Conservation (phyloP, 2,888 invertebrate genomes). For the Gonocerus acuteangulatus region DNA sequence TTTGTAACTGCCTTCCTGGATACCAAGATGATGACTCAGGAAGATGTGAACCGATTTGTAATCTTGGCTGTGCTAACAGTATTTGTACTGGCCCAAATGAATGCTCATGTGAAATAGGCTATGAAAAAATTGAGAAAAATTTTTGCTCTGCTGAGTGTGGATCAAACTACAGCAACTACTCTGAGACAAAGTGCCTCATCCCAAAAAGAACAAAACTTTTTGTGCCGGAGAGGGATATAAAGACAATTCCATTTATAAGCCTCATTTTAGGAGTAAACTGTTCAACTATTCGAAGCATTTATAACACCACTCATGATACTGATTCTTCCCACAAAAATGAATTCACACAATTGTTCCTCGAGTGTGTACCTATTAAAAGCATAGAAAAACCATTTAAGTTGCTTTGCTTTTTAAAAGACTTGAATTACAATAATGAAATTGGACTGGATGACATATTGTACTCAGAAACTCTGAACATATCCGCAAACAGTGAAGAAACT, state of each 20-base stretch:
- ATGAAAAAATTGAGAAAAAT: constrained; percentile 14
- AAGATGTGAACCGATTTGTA: constrained; percentile 24
- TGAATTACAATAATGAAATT: no score
- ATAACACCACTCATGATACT: background rate
- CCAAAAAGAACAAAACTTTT: background rate
- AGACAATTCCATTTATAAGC: background rate
- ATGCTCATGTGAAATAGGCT: constrained; percentile 25
- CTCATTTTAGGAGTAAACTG: background rate
- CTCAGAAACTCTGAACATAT: background rate
- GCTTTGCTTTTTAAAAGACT: background rate
- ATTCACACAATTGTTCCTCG: background rate
- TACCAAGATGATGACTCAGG: background rate
- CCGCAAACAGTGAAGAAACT: background rate
- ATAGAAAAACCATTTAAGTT: background rate
- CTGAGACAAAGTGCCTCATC: background rate
- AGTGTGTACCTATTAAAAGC: background rate
- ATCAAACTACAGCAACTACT: background rate
- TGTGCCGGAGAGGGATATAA: no score
- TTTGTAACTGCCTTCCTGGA: constrained; percentile 13
- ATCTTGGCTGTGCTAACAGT: constrained; percentile 21
- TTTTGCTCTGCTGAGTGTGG: constrained; percentile 4
- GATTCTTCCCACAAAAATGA: background rate
- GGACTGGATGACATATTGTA: no score
- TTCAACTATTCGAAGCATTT: background rate
- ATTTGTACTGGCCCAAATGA: constrained; percentile 28